phyloP scores from a whole-genome alignment of 2,797 vertebrate species.

The Lophius americanus region DNA sequence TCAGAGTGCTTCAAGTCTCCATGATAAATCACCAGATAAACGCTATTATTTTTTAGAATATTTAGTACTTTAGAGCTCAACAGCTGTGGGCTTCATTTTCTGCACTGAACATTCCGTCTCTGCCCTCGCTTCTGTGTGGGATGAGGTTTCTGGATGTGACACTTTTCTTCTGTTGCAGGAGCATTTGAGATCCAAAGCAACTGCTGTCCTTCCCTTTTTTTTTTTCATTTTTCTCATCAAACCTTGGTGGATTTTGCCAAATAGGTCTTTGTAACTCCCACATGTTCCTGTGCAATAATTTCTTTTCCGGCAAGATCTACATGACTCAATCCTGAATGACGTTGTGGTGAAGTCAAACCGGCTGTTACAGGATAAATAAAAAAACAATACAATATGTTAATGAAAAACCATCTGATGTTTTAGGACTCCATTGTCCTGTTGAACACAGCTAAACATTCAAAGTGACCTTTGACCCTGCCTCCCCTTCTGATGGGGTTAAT shows the following conservation, averaged over 20 bases:
- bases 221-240: not conserved
- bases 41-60: not conserved
- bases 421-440: not conserved
- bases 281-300: slow-evolving; percentile 22
- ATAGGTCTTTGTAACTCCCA: slow-evolving; percentile 1
- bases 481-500: not conserved
- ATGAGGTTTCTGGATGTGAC: not conserved
- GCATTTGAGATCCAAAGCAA: not conserved
- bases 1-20: not conserved
- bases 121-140: not conserved
- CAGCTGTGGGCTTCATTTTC: not conserved
- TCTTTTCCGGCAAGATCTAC: not conserved
- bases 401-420: not conserved
- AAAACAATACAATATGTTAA: not conserved
- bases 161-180: not conserved
- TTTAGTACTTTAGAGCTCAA: not conserved
- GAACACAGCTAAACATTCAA: slow-evolving; percentile 10
- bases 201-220: not conserved
- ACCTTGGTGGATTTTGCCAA: not conserved
- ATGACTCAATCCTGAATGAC: not conserved
- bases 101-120: not conserved
- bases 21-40: not conserved
- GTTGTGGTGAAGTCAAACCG: too few relatives aligned
- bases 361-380: not conserved
- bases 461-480: slow-evolving; percentile 10